phyloP scores from a whole-genome alignment of 2,113 vertebrate genomes.

The Callipepla californica region DNA sequence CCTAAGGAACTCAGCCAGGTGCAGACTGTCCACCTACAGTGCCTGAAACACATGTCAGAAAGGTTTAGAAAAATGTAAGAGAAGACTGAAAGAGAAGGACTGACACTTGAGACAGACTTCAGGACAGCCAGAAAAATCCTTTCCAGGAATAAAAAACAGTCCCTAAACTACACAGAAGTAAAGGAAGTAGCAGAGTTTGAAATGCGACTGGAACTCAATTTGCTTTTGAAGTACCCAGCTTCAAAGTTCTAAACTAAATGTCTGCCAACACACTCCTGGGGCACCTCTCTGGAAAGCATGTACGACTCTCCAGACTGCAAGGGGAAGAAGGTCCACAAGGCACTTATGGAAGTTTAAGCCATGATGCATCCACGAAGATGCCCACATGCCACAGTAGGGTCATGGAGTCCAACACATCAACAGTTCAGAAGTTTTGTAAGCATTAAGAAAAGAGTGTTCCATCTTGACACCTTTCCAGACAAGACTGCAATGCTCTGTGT shows the following conservation, averaged over 20 bases:
- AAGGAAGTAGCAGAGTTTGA: background rate
- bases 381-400: background rate
- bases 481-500: background rate
- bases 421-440: background rate
- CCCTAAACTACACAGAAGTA: background rate
- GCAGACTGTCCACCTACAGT: background rate
- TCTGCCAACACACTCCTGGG: background rate
- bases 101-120: background rate
- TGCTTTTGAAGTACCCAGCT: background rate
- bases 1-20: background rate
- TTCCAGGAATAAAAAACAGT: background rate
- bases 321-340: background rate
- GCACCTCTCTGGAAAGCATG: accelerated
- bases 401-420: background rate
- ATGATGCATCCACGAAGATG: background rate
- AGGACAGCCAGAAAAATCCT: background rate
- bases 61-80: background rate
- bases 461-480: background rate
- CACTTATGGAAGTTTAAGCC: background rate
- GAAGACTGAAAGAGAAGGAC: background rate
- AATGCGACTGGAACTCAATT: background rate
- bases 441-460: background rate
- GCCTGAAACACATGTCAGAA: background rate
- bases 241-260: background rate
- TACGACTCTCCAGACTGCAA: background rate